These are phyloP conservation scores for Dascyllus trimaculatus DNA, from an alignment of 2,113 vertebrate species.

Conservation along the genomic window DNA sequence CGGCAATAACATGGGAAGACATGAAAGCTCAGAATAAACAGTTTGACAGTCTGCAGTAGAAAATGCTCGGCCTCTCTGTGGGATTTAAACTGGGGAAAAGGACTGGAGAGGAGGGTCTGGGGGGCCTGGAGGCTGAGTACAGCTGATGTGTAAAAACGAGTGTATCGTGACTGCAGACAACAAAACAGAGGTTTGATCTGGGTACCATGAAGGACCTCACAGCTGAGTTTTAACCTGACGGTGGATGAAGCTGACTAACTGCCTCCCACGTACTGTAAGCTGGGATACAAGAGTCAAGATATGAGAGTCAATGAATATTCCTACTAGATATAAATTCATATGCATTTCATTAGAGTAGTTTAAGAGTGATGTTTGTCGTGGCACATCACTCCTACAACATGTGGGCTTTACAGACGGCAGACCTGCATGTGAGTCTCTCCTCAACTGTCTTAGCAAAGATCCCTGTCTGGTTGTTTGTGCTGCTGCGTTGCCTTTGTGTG, in stretches of 20 bases:
- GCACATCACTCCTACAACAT: background rate
- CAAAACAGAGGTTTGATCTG: background rate
- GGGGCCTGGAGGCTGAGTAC: background rate
- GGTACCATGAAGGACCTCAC: background rate
- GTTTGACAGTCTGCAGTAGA: no score
- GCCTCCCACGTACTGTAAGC: background rate
- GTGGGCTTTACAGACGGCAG: background rate
- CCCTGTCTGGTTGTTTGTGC: background rate
- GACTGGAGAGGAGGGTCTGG: background rate
- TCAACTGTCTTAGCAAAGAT: background rate
- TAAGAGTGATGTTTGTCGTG: background rate
- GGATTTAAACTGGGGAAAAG: background rate
- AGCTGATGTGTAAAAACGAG: background rate
- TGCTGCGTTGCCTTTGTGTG: background rate
- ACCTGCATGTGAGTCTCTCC: background rate
- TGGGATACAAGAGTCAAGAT: background rate
- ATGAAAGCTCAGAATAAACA: background rate
- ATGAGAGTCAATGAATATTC: background rate
- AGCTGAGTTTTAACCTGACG: background rate
- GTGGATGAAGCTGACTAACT: background rate
- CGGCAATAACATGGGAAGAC: background rate
- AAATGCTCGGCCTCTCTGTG: background rate
- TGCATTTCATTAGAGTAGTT: background rate
- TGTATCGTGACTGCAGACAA: background rate
- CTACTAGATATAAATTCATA: background rate